Evolutionary conservation across 2,113 vertebrate genomes (phyloP).

Genomic region (Saccopteryx bilineata): DNA sequence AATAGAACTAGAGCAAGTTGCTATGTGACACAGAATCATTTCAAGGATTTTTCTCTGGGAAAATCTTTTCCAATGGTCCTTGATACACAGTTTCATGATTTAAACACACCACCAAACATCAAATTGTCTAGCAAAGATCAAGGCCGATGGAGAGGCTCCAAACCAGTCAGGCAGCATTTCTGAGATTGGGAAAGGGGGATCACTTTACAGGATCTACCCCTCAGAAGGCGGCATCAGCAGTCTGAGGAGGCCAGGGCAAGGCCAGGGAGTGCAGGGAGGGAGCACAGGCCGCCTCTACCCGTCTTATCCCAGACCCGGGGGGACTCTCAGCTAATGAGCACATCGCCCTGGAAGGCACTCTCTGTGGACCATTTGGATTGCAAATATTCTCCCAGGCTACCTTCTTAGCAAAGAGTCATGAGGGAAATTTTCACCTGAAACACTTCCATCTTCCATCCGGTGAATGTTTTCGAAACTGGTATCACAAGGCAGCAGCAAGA

Average conservation of each 20-base stretch:
- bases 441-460: background rate
- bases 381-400: conserved; percentile 63
- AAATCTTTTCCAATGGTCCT: conserved; percentile 53
- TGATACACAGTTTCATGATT: conserved; percentile 52
- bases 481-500: background rate
- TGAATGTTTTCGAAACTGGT: conserved; percentile 5
- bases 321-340: conserved; percentile 75
- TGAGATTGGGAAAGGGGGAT: conserved; percentile 67
- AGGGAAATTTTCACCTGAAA: background rate
- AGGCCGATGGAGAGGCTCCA: conserved; percentile 55
- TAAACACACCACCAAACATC: conserved; percentile 60
- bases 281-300: background rate
- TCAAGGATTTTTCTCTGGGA: conserved; percentile 57
- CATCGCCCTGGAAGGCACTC: conserved; percentile 55
- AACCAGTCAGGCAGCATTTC: conserved; percentile 77
- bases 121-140: background rate
- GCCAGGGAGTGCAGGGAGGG: conserved; percentile 48
- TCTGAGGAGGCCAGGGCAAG: background rate
- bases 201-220: conserved; percentile 56
- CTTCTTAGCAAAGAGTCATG: conserved; percentile 64
- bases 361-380: conserved; percentile 65
- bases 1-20: conserved; percentile 53
- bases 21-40: conserved; percentile 46
- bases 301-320: background rate
- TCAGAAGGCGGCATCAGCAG: background rate